Conservation (phyloP, 2,113 vertebrate species). For the Asarcornis scutulata region DNA sequence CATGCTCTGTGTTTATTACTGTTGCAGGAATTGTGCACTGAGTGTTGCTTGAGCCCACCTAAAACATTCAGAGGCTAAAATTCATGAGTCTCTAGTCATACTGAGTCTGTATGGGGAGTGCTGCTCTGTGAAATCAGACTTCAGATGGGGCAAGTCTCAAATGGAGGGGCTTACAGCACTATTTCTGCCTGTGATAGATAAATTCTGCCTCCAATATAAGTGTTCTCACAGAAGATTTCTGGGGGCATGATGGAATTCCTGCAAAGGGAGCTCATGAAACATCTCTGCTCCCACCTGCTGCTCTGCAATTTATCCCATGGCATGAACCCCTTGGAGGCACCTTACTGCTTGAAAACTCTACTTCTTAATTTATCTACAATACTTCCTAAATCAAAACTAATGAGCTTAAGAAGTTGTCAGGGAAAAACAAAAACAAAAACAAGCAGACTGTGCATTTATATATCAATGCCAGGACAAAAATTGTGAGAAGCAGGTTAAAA, state of each 20-base stretch:
- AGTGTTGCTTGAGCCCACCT: not conserved
- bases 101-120: not conserved
- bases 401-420: conserved; percentile 27
- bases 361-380: conserved; percentile 30
- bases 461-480: not conserved
- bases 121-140: not conserved
- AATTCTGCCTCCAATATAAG: not conserved
- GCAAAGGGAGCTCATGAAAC: not conserved
- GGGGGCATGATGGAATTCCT: not conserved
- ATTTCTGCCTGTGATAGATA: not conserved
- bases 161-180: accelerated
- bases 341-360: not conserved
- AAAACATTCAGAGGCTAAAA: not conserved
- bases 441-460: not conserved
- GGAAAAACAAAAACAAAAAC: not conserved
- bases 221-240: not conserved
- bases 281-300: not conserved
- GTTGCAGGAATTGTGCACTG: not conserved
- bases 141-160: not conserved
- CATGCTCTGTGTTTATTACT: not conserved
- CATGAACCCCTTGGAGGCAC: not conserved
- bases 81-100: accelerated
- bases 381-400: conserved; percentile 27
- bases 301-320: not conserved
- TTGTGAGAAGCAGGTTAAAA: not conserved